Evolutionary conservation across 2,888 invertebrate species (phyloP).

Genomic region (Melinaea marsaeus): DNA sequence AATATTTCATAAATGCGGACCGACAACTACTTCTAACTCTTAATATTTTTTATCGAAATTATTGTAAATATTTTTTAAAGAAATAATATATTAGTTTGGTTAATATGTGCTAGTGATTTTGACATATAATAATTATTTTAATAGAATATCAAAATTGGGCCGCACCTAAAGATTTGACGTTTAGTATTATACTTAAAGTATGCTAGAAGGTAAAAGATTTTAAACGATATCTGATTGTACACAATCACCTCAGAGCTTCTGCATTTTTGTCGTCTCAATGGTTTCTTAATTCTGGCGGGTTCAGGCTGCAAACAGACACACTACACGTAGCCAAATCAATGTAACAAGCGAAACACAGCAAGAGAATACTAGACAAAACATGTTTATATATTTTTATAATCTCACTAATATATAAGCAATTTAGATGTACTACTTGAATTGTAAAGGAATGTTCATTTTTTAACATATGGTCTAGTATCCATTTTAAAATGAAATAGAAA

Average conservation of each 20-base stretch:
- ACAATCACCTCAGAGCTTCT: conserved; percentile 71
- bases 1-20: not conserved
- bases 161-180: not conserved
- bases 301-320: conserved; percentile 63
- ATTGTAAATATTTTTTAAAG: not conserved
- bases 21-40: not conserved
- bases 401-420: conserved; percentile 8
- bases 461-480: conserved; percentile 6
- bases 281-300: conserved; percentile 64
- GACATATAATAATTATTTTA: too few relatives aligned
- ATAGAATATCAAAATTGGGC: too few relatives aligned
- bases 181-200: not conserved
- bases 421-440: too few relatives aligned
- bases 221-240: conserved; percentile 8
- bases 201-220: not conserved
- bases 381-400: conserved; percentile 15
- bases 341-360: conserved; percentile 40
- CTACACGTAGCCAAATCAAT: conserved; percentile 37
- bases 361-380: too few relatives aligned
- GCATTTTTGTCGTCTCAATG: conserved; percentile 69
- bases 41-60: not conserved
- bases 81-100: too few relatives aligned
- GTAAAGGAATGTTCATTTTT: too few relatives aligned
- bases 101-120: too few relatives aligned
- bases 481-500: conserved; percentile 8